These are phyloP conservation scores for Drosophila ficusphila DNA, from an alignment of 1,140 invertebrate species.

Conservation along the genomic window DNA sequence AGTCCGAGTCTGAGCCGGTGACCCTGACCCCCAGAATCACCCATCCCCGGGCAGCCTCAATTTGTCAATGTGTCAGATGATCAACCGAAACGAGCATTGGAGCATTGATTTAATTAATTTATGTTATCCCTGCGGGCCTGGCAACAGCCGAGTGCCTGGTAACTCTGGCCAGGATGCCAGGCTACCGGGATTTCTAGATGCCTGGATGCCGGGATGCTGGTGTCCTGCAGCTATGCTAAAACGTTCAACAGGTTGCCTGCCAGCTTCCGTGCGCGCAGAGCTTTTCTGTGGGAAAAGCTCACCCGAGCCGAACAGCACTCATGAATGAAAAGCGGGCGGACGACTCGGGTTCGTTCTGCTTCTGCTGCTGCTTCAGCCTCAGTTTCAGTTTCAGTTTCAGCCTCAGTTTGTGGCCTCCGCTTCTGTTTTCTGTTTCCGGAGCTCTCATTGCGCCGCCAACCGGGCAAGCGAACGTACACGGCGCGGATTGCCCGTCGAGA, in stretches of 20 bases:
- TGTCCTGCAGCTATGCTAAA: not conserved
- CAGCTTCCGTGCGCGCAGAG: constrained; percentile 45
- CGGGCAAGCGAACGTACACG: constrained; percentile 74
- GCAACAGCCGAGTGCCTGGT: constrained; percentile 55
- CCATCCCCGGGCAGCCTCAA: constrained; percentile 17
- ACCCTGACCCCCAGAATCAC: constrained; percentile 10
- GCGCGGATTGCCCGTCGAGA: constrained; percentile 32
- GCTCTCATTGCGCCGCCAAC: constrained; percentile 71
- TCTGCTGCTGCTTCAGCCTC: constrained; percentile 19
- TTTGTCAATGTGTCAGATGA: constrained; percentile 76
- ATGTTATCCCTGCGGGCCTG: constrained; percentile 57
- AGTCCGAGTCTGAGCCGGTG: not conserved
- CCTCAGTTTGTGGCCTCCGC: constrained; percentile 31
- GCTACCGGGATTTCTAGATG: no score
- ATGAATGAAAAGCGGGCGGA: constrained; percentile 68
- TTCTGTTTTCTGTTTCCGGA: constrained; percentile 33
- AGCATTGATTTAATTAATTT: constrained; percentile 81
- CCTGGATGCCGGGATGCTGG: not conserved
- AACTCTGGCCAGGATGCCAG: constrained; percentile 49
- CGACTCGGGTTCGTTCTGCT: constrained; percentile 20
- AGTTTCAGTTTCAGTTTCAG: constrained; percentile 17
- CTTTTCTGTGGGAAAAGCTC: constrained; percentile 58
- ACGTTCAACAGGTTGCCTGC: constrained; percentile 61
- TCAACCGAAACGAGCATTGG: constrained; percentile 38
- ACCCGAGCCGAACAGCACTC: constrained; percentile 20